phyloP scores from a whole-genome alignment of 92 coral and sea anemone species.

The Bergia puertoricense region DNA sequence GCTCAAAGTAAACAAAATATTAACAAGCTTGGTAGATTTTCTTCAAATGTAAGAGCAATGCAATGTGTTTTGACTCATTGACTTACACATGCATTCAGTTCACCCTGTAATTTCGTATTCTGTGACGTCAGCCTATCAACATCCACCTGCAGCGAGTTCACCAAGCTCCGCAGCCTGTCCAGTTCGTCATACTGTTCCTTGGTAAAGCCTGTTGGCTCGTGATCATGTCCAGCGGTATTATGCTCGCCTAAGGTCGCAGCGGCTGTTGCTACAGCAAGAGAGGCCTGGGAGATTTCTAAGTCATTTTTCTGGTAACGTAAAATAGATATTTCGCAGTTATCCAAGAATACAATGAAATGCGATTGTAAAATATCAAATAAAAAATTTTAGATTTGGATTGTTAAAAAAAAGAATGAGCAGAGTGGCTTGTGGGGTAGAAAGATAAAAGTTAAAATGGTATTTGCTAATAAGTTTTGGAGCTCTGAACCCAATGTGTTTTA shows the following conservation, averaged over 20 bases:
- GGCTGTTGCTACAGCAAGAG: constrained; percentile 94
- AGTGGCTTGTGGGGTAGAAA: too few relatives aligned
- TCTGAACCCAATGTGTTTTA: too few relatives aligned
- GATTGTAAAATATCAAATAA: too few relatives aligned
- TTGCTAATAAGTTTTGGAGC: too few relatives aligned
- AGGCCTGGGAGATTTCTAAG: constrained; percentile 77
- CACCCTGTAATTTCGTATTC: constrained; percentile 73
- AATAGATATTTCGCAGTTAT: too few relatives aligned
- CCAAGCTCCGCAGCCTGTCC: constrained; percentile 70
- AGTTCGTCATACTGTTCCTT: constrained; percentile 82
- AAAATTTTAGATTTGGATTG: too few relatives aligned
- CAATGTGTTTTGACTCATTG: neutral
- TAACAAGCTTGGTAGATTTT: too few relatives aligned
- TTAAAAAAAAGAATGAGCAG: too few relatives aligned
- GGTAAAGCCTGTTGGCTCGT: constrained; percentile 58
- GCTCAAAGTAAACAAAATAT: too few relatives aligned
- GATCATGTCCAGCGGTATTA: constrained; percentile 51
- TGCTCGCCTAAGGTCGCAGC: constrained; percentile 90
- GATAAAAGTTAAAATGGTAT: too few relatives aligned
- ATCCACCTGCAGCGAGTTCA: constrained; percentile 78
- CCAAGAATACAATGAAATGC: too few relatives aligned
- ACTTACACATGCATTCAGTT: constrained; percentile 73
- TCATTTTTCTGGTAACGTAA: constrained; percentile 16
- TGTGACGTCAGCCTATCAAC: constrained; percentile 62
- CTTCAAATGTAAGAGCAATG: neutral